Evolutionary conservation across 2,113 vertebrate genomes (phyloP).

Genomic region (Melanerpes aurifrons): DNA sequence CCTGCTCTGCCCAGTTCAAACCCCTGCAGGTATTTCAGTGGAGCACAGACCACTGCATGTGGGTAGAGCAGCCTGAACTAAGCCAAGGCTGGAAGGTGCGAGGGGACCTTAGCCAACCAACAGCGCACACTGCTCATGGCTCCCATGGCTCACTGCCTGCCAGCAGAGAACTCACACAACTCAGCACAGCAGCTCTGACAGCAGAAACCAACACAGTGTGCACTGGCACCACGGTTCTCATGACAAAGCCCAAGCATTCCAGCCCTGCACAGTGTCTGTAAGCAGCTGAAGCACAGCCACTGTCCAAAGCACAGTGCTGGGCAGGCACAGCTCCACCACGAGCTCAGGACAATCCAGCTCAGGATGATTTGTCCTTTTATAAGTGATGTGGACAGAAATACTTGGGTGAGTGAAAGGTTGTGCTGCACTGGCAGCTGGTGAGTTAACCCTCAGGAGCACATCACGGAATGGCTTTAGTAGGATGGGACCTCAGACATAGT

Average conservation of each 20-base stretch:
- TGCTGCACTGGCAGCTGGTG: background rate
- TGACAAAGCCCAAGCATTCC: background rate
- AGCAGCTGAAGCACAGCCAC: background rate
- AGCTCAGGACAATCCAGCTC: background rate
- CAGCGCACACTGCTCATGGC: accelerated
- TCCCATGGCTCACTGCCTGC: background rate
- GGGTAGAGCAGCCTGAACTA: background rate
- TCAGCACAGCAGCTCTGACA: background rate
- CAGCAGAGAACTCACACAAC: background rate
- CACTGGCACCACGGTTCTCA: background rate
- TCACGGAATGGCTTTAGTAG: too few species aligned
- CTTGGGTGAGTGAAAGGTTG: background rate
- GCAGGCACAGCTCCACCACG: background rate
- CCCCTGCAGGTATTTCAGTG: background rate
- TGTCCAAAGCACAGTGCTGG: background rate
- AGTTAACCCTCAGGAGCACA: background rate
- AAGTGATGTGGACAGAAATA: background rate
- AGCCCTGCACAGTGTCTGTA: background rate
- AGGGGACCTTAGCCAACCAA: background rate
- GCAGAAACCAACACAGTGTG: background rate
- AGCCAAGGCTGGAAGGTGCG: background rate
- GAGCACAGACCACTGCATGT: background rate
- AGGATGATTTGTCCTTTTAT: background rate
- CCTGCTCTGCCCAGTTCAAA: background rate
- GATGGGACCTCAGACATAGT: too few species aligned